A percentile compares a stretch with the other conserved stretches of the same genome.
Evolutionary conservation across 2,888 invertebrate species (phyloP).

Genomic region (Idaea aversata): DNA sequence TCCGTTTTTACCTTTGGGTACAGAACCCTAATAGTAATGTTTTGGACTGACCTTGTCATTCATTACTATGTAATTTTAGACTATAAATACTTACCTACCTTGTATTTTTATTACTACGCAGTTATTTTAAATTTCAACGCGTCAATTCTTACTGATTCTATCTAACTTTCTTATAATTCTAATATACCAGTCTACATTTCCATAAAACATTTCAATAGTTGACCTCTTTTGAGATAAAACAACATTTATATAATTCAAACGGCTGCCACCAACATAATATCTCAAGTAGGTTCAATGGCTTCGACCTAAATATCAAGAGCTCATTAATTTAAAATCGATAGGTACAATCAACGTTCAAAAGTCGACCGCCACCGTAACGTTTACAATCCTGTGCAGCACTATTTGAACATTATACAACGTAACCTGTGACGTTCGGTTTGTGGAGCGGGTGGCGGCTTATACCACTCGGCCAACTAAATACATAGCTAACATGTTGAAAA

Average conservation of each 20-base stretch:
- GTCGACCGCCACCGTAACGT: no score
- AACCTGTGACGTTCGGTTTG: no score
- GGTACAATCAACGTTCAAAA: no score
- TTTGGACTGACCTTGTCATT: background rate
- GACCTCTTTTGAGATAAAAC: slow-evolving; percentile 28
- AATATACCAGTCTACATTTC: slow-evolving; percentile 1
- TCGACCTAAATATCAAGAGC: slow-evolving; percentile 56
- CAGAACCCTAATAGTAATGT: background rate
- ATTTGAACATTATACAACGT: no score
- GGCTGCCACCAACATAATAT: slow-evolving; percentile 34
- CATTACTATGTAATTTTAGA: background rate
- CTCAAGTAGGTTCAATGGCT: slow-evolving; percentile 60
- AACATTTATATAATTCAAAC: slow-evolving; percentile 42
- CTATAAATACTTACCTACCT: background rate
- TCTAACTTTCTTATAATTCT: background rate
- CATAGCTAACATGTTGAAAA: no score
- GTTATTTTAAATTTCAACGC: background rate
- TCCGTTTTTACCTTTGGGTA: no score
- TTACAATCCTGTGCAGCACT: no score
- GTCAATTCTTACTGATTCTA: background rate
- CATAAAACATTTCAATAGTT: slow-evolving; percentile 13
- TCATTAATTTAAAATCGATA: slow-evolving; percentile 53
- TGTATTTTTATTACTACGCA: background rate
- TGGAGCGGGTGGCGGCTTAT: no score
- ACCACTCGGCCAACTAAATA: no score